A percentile compares a stretch with the other conserved stretches of the same genome.
phyloP scores from a whole-genome alignment of 2,797 vertebrate species.

The Brachyalestes nurse region DNA sequence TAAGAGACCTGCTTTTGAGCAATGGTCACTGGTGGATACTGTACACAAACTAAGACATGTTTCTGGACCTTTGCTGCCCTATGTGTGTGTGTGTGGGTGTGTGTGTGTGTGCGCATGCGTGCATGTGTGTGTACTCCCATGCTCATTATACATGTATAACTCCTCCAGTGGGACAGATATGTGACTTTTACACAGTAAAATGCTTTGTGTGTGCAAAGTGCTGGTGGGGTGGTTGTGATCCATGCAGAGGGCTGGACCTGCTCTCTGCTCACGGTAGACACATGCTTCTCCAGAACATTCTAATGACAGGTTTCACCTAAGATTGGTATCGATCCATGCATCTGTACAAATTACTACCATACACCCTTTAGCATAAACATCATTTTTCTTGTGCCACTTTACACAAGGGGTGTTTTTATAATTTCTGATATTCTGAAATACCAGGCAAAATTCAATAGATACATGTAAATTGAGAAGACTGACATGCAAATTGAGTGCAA shows the following conservation, averaged over 20 bases:
- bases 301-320: not conserved
- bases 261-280: not conserved
- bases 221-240: constrained; percentile 29
- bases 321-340: no score
- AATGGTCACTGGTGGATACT: not conserved
- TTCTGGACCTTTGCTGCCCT: not conserved
- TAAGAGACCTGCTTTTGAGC: no score
- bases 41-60: no score
- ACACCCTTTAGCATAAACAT: not conserved
- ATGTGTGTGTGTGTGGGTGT: no score
- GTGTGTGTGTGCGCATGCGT: no score
- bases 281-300: not conserved
- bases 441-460: not conserved
- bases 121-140: constrained; percentile 24
- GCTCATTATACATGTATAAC: constrained; percentile 54
- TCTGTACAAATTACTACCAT: not conserved
- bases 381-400: not conserved
- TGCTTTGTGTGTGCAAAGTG: constrained; percentile 38
- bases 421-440: not conserved
- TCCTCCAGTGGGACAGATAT: constrained; percentile 38
- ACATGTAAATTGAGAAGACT: not conserved
- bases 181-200: constrained; percentile 41
- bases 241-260: constrained; percentile 20
- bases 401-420: not conserved
- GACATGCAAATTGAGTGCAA: no score